These are phyloP conservation scores for Syrmaticus mikado DNA, from an alignment of 2,113 vertebrate genomes.

Conservation along the genomic window DNA sequence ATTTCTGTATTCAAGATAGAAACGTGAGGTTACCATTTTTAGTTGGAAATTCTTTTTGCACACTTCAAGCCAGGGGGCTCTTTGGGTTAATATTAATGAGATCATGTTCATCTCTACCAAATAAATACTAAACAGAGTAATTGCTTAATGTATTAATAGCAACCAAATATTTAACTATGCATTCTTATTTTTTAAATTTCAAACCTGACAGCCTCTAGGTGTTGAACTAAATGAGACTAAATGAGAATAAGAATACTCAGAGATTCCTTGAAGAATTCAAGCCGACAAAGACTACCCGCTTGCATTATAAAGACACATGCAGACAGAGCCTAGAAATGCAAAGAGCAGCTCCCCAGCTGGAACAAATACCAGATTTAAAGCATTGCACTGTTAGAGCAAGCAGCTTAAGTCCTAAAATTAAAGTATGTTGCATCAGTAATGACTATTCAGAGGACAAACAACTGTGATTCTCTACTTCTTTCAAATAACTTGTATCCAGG, in stretches of 20 bases:
- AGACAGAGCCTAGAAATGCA: neutral
- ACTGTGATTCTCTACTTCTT: neutral
- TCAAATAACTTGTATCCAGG: neutral
- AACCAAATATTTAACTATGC: neutral
- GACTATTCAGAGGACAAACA: neutral
- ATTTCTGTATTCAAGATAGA: neutral
- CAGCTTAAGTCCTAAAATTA: neutral
- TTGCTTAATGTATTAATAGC: constrained; percentile 1
- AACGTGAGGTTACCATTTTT: neutral
- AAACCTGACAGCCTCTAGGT: constrained; percentile 24
- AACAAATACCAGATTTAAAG: neutral
- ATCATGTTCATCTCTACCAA: neutral
- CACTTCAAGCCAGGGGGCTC: neutral
- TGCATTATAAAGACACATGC: neutral
- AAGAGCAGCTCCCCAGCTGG: neutral
- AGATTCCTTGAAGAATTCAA: neutral
- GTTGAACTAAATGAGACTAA: neutral
- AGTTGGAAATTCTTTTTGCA: neutral
- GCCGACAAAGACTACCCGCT: neutral
- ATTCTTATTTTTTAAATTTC: constrained; percentile 1
- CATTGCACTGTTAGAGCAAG: neutral
- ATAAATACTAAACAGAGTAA: constrained; percentile 14
- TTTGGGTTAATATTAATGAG: constrained; percentile 25
- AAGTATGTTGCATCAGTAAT: neutral
- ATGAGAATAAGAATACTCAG: neutral